These are phyloP conservation scores for Formicarius rufipectus DNA, from an alignment of 2,113 vertebrate species.

Conservation along the genomic window DNA sequence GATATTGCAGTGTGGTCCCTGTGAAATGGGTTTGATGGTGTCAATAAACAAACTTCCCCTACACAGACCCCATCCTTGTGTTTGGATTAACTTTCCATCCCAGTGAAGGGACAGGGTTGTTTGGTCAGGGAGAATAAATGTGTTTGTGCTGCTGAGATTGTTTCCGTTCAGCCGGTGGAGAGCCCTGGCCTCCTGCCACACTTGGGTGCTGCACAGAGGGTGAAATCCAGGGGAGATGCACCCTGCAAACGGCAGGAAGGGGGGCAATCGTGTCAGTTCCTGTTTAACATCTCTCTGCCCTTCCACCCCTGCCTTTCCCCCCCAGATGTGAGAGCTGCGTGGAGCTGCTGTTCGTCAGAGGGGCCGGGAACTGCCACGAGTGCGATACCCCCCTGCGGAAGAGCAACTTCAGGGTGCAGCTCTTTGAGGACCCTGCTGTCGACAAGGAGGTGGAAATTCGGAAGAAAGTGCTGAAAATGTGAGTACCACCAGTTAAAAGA, in stretches of 20 bases:
- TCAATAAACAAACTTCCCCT: neutral
- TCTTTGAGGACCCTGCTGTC: slow-evolving; percentile 94
- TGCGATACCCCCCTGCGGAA: slow-evolving; percentile 93
- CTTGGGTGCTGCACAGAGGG: neutral
- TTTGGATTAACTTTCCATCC: neutral
- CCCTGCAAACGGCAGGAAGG: neutral
- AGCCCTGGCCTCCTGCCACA: neutral
- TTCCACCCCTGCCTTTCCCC: neutral
- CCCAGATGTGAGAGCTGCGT: slow-evolving; percentile 95
- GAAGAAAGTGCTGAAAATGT: slow-evolving; percentile 98
- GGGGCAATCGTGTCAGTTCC: neutral
- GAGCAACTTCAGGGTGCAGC: slow-evolving; percentile 94
- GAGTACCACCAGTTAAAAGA: slow-evolving; percentile 58
- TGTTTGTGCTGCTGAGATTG: neutral
- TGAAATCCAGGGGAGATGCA: neutral
- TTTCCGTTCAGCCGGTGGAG: neutral
- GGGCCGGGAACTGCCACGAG: slow-evolving; percentile 93
- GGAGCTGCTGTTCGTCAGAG: slow-evolving; percentile 95
- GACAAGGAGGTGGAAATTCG: slow-evolving; percentile 99
- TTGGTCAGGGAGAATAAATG: neutral
- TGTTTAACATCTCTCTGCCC: neutral
- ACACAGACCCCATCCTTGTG: neutral
- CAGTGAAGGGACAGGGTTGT: neutral
- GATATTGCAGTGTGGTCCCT: neutral
- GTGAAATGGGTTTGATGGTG: neutral